phyloP scores from a whole-genome alignment of 92 coral and sea anemone species.

The Bergia sp. region DNA sequence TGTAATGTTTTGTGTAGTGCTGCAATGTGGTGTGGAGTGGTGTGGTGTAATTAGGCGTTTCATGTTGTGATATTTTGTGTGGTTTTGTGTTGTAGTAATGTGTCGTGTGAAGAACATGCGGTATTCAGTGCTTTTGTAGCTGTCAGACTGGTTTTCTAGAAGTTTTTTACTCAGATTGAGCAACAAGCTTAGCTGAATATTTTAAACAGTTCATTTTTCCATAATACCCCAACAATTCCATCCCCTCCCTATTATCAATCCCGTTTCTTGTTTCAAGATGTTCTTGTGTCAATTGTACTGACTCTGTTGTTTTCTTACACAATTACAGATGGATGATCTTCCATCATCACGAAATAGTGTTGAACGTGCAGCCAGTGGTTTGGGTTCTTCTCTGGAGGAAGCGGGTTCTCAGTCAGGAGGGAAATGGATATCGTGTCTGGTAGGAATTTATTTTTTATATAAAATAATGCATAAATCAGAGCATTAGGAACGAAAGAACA shows the following conservation, averaged over 20 bases:
- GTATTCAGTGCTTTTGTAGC: not conserved
- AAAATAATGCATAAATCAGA: no score
- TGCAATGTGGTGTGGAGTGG: no score
- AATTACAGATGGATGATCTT: not conserved
- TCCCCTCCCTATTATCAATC: not conserved
- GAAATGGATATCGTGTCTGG: conserved; percentile 14
- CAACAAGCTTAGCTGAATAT: not conserved
- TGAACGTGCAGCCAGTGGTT: not conserved
- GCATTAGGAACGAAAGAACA: no score
- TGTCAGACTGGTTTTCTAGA: no score
- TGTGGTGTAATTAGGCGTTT: no score
- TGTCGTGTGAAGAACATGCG: not conserved
- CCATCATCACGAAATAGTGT: not conserved
- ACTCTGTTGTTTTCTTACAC: not conserved
- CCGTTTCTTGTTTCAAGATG: not conserved
- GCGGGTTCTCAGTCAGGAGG: not conserved
- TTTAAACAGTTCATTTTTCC: not conserved
- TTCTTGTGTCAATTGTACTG: not conserved
- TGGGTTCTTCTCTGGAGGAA: not conserved
- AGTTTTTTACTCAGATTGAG: not conserved
- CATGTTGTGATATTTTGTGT: no score
- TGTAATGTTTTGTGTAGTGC: no score
- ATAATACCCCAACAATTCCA: not conserved
- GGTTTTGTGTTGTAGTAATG: no score
- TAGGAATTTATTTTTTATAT: not conserved